Base-by-base conservation (phyloP, 1,140 invertebrate species). In the Schmidtea mediterranea region DNA sequence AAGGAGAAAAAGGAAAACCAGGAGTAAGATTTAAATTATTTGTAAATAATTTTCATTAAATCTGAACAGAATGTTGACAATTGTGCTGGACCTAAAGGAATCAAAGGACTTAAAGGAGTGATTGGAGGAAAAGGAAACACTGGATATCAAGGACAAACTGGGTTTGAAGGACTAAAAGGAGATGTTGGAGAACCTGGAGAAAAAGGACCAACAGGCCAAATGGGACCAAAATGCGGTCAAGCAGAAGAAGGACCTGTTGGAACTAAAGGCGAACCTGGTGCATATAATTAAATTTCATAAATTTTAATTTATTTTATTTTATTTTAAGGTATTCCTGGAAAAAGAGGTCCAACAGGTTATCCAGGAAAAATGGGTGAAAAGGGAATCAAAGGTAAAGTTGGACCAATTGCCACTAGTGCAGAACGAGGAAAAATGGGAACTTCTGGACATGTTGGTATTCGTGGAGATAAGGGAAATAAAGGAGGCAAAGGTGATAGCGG, bases 341-440 rank as follows among this genome's bases (percentile, higher is more conserved):
- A 39, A 19, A 18, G 21, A 24, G 52, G 52, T 36, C 43, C 38
- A n/a, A 51, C 40, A 21, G 52, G 52, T 15, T 46, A 53, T 45
- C 46, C 37, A 23, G 52, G 52, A 32, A 24, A 43, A 41, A 51
- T 23, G 38, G 52, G 52, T n/a, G 36, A 32, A 24, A 52, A 52
- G 49, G 49, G 45, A 12, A 18, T 19, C 2, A 24, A 22, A 32
- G 26, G 45, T 13, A 10, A 19, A 22, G 22, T 36, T 39, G 49
- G 19, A n/a, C n/a, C 10, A 16, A 36, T 24, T 47, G 36, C 24
- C 10, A 5, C 10, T 3, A 18, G 36, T 36, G 37, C 10, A 2
- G 37, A 24, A 23, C 6, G 36, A 23, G 21, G 43, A 15, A 19
- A 18, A 12, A 24, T 37, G 19, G 43, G 50, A 32, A 6, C 15